Conservation (phyloP, 2,888 invertebrate species). For the Cantharis lateralis region DNA sequence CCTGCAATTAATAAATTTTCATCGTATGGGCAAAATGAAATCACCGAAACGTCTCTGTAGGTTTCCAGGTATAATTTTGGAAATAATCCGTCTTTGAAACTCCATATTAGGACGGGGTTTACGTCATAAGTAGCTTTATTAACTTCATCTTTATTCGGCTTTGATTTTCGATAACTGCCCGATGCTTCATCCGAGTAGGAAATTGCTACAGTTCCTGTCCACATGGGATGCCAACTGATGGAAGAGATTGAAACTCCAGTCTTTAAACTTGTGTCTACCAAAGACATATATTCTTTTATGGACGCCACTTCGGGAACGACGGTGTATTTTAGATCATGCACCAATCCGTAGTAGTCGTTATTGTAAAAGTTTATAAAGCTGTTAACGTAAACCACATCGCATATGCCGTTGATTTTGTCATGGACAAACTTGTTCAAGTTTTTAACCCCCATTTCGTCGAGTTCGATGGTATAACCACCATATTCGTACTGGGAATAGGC, state of each 20-base stretch:
- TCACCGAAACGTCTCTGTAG: slow-evolving; percentile 66
- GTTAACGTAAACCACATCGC: slow-evolving; percentile 48
- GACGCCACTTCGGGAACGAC: slow-evolving; percentile 48
- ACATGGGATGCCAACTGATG: slow-evolving; percentile 72
- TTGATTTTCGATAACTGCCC: slow-evolving; percentile 55
- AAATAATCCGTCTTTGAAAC: slow-evolving; percentile 69
- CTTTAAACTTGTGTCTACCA: slow-evolving; percentile 64
- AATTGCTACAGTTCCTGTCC: slow-evolving; percentile 70
- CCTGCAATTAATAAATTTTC: slow-evolving; percentile 74
- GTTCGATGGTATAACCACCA: slow-evolving; percentile 34
- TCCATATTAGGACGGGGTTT: slow-evolving; percentile 76
- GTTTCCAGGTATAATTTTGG: slow-evolving; percentile 73
- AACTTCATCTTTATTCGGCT: slow-evolving; percentile 47
- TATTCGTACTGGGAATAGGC: slow-evolving; percentile 69
- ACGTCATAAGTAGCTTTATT: slow-evolving; percentile 61
- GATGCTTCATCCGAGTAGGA: slow-evolving; percentile 66
- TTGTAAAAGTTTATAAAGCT: slow-evolving; percentile 63
- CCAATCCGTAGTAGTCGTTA: slow-evolving; percentile 64
- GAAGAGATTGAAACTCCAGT: slow-evolving; percentile 70
- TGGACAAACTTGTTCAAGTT: slow-evolving; percentile 46
- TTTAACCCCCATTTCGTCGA: slow-evolving; percentile 45
- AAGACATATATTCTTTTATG: slow-evolving; percentile 64
- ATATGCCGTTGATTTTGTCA: slow-evolving; percentile 40
- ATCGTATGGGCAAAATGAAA: slow-evolving; percentile 72
- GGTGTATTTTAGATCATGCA: slow-evolving; percentile 37